A percentile compares a stretch with the other conserved stretches of the same genome.
Evolutionary conservation across 2,113 vertebrate genomes (phyloP).

Genomic region (Zosterops hypoxanthus): DNA sequence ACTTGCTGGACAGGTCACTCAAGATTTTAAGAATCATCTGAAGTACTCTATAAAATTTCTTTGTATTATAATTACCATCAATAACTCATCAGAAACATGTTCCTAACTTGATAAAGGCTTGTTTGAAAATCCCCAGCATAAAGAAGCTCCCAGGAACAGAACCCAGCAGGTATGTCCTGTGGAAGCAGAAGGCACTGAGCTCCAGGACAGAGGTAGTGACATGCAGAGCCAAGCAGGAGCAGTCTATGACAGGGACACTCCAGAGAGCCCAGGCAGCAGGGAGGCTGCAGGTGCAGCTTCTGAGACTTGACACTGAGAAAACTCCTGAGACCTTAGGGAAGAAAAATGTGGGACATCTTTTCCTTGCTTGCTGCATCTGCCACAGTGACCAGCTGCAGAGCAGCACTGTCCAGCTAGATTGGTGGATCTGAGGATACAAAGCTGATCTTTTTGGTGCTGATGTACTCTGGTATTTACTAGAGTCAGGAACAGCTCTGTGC

Average conservation of each 20-base stretch:
- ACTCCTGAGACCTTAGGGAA: background rate
- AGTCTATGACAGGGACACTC: background rate
- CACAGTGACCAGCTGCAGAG: background rate
- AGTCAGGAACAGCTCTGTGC: background rate
- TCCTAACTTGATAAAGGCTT: background rate
- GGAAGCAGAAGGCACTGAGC: conserved; percentile 15
- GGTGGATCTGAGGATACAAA: conserved; percentile 63
- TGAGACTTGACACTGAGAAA: background rate
- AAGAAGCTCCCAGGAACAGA: background rate
- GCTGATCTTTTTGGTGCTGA: background rate
- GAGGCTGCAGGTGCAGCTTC: background rate
- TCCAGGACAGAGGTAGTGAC: background rate
- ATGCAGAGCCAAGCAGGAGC: conserved; percentile 51
- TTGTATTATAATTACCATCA: background rate
- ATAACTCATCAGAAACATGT: background rate
- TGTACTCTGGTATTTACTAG: background rate
- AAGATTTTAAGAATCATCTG: background rate
- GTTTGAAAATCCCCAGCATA: background rate
- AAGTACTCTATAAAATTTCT: background rate
- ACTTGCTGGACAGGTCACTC: background rate
- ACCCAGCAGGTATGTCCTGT: background rate
- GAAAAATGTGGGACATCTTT: background rate
- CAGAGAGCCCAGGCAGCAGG: background rate
- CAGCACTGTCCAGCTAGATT: background rate
- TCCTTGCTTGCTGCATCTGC: background rate